Evolutionary conservation across 2,888 invertebrate species (phyloP).

Genomic region (Drosophila niveifrons): DNA sequence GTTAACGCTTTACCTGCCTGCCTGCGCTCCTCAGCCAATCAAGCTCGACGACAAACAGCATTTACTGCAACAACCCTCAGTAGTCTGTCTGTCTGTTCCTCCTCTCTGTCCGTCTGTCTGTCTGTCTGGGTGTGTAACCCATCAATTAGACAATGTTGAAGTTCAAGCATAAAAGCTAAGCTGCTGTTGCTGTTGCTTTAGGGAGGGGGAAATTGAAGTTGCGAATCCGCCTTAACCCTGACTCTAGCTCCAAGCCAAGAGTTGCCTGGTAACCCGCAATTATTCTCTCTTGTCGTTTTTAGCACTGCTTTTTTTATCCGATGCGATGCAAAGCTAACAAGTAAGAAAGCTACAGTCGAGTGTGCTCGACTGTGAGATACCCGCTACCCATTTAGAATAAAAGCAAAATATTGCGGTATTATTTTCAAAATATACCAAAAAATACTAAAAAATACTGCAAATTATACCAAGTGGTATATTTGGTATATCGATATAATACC

Average conservation of each 20-base stretch:
- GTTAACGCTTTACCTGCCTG: conserved; percentile 23
- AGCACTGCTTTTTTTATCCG: background rate
- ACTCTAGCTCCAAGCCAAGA: background rate
- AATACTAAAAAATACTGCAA: too few relatives aligned
- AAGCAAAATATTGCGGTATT: too few relatives aligned
- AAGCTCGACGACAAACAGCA: conserved; percentile 23
- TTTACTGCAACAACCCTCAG: background rate
- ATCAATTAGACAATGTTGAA: conserved; percentile 29
- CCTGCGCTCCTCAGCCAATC: conserved; percentile 31
- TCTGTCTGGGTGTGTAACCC: conserved; percentile 1
- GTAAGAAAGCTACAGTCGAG: too few relatives aligned
- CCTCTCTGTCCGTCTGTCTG: background rate
- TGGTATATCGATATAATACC: too few relatives aligned
- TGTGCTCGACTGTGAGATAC: too few relatives aligned
- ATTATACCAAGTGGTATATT: too few relatives aligned
- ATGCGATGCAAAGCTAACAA: background rate
- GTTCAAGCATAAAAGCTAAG: conserved; percentile 14
- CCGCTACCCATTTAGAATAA: too few relatives aligned
- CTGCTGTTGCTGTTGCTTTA: background rate
- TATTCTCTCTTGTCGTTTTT: background rate
- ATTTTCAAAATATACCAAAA: too few relatives aligned
- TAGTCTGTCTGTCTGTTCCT: background rate
- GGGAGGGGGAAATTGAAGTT: background rate
- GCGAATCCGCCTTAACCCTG: conserved; percentile 8
- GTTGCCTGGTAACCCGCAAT: conserved; percentile 7